A percentile compares a stretch with the other conserved stretches of the same genome.
phyloP scores from a whole-genome alignment of 2,888 invertebrate species.

The Melitaea athalia region DNA sequence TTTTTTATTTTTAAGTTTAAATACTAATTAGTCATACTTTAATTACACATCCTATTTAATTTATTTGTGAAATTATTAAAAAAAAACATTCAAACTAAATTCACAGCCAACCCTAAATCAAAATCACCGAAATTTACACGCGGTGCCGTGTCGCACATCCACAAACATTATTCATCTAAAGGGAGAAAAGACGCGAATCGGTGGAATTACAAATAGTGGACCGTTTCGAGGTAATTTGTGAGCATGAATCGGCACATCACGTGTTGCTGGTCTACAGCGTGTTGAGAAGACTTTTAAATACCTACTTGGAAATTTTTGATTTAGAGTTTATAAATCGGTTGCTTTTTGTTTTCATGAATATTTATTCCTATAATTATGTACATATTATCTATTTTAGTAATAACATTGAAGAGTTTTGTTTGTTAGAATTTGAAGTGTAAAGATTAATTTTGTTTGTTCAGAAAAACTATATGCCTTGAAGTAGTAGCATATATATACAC shows the following conservation, averaged over 20 bases:
- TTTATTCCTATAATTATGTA: no score
- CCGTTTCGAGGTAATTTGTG: conserved; percentile 45
- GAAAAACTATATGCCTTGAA: no score
- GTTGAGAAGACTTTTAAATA: not conserved
- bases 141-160: conserved; percentile 42
- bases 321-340: not conserved
- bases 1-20: no score
- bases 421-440: no score
- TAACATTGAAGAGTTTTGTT: no score
- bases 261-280: conserved; percentile 39
- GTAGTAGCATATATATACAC: no score
- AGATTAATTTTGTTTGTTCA: no score
- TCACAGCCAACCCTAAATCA: conserved; percentile 32
- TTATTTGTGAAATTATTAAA: not conserved
- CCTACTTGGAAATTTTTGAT: not conserved
- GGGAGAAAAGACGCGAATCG: conserved; percentile 36
- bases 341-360: not conserved
- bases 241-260: conserved; percentile 47
- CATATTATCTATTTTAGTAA: no score
- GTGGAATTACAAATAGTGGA: conserved; percentile 40
- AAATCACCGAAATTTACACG: conserved; percentile 43
- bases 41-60: no score
- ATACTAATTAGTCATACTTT: no score
- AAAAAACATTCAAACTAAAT: not conserved
- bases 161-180: conserved; percentile 50